These are phyloP conservation scores for Phataginus tetradactyla DNA, from an alignment of 2,797 vertebrate species.

Conservation along the genomic window DNA sequence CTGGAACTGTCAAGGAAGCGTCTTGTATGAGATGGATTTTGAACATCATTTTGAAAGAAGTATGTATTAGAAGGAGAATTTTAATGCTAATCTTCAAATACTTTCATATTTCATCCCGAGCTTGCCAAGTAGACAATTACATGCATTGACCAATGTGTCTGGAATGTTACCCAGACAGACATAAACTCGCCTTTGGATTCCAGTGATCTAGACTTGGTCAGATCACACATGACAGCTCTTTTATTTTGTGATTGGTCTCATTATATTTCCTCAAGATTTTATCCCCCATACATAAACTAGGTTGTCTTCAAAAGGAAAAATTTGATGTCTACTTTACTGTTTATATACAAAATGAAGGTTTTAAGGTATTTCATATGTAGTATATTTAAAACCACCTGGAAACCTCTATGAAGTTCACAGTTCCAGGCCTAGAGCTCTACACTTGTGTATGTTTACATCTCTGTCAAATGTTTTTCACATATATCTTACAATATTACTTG, in stretches of 20 bases:
- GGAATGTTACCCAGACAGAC: constrained; percentile 3
- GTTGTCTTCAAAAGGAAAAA: neutral
- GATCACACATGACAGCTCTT: neutral
- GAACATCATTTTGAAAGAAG: constrained; percentile 58
- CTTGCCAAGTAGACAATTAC: constrained; percentile 42
- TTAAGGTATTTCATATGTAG: neutral
- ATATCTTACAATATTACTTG: neutral
- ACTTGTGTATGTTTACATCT: neutral
- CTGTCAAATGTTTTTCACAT: neutral
- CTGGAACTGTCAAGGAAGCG: constrained; percentile 54
- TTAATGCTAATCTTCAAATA: constrained; percentile 56
- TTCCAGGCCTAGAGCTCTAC: neutral
- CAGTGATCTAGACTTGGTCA: neutral
- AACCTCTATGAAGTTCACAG: neutral
- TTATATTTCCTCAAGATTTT: neutral
- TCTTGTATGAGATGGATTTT: constrained; percentile 39
- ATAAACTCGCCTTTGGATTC: neutral
- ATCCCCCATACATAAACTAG: neutral
- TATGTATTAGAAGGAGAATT: constrained; percentile 41
- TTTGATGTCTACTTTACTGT: neutral
- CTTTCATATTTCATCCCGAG: constrained; percentile 25
- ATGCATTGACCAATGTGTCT: constrained; percentile 43
- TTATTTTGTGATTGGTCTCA: neutral
- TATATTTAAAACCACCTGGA: neutral
- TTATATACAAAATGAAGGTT: neutral